Base-by-base conservation (phyloP, 2,113 vertebrate species). In the Paramisgurnus dabryanus region DNA sequence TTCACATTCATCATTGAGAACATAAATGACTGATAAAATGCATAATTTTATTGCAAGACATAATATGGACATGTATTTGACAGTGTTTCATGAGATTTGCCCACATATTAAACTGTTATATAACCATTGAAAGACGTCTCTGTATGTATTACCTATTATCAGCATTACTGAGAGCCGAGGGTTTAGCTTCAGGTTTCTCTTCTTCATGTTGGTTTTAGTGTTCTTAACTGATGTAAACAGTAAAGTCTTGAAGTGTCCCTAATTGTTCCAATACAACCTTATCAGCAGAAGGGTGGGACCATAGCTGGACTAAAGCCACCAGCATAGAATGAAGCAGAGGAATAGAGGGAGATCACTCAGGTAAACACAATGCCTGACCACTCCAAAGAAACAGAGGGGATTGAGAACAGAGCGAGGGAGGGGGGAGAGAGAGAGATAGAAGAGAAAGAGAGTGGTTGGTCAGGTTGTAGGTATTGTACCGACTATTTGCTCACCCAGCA, bases 401-500 rank as follows among this genome's bases (percentile, higher is more conserved):
- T 67, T 57, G 77, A 70, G n/a, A 75, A 50, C 67, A 50, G 69
- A 57, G 50, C 12, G 49, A 57, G 73, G 49, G 60, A 75, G 49
- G 50, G 82, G 22, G 84, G 79, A 88, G 57, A 47, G 45, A 67
- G 27, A 40, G 45, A 45, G 58, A 64, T 7, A 53, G 63, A 71
- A 53, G 61, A 73, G 40, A 50, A 41, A 43, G 12, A 47, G 65
- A 73, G 58, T 71, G 66, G 80, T 87, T 87, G 90, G 89, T 91
- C 79, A 89, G 90, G 88, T 85, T 85, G 83, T 67, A 81, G 64
- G 89, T 86, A 93, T 93, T 93, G 91, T 92, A 67, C 84, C 66
- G 80, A 83, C 7, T 93, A 86, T 93, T 93, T 92, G 87, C 89
- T 90, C 85, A 89, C 85, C 86, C 89, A 86, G 84, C 87, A 89